A percentile compares a stretch with the other conserved stretches of the same genome.
phyloP scores from a whole-genome alignment of 2,797 vertebrate genomes.

The Propithecus perrieri region DNA sequence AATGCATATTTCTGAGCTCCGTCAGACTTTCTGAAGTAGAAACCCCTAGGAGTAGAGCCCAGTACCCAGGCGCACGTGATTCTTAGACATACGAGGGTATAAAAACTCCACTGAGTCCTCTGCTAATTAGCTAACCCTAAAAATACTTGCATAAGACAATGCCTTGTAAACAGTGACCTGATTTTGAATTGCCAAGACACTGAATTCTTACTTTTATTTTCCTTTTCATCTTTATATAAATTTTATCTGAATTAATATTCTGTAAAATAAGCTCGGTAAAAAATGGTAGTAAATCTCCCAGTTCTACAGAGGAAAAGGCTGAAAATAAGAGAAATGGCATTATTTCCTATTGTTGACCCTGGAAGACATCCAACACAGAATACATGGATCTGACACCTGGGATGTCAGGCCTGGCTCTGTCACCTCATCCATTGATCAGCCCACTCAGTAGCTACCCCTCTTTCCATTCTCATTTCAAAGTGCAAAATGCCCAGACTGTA shows the following conservation, averaged over 20 bases:
- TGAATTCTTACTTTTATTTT: background rate
- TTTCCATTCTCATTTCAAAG: slow-evolving; percentile 15
- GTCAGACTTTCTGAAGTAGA: background rate
- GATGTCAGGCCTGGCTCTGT: background rate
- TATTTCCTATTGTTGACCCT: background rate
- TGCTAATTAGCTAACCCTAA: background rate
- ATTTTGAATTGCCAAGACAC: slow-evolving; percentile 15
- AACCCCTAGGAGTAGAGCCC: accelerated
- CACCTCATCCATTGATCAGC: background rate
- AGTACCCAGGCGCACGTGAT: background rate
- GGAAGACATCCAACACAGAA: background rate
- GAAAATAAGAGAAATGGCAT: background rate
- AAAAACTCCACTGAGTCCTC: background rate
- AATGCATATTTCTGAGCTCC: background rate
- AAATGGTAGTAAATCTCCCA: background rate
- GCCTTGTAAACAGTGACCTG: background rate
- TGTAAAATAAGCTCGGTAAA: background rate
- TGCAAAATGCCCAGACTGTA: background rate
- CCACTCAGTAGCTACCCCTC: background rate
- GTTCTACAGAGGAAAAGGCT: background rate
- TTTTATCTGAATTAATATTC: slow-evolving; percentile 1
- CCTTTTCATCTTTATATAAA: background rate
- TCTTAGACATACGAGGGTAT: background rate
- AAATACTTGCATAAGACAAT: background rate
- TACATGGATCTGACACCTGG: background rate